phyloP scores from a whole-genome alignment of 2,888 invertebrate genomes.

The Trichopria drosophilae region DNA sequence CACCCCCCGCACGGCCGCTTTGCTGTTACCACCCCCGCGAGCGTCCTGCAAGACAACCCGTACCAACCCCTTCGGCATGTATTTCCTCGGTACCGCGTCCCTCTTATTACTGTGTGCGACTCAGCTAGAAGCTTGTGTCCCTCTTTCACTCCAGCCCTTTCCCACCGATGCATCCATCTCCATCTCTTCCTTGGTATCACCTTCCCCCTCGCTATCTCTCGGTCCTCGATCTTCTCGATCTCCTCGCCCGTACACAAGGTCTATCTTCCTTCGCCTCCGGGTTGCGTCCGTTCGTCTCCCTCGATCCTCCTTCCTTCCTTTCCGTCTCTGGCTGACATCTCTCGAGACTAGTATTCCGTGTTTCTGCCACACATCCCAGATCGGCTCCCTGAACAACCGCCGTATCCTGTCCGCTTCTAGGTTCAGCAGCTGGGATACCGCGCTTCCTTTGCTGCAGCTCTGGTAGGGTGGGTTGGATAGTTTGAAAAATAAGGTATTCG shows the following conservation, averaged over 20 bases:
- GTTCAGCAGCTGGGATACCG: conserved; percentile 12
- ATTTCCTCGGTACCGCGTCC: too few relatives aligned
- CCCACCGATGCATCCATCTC: conserved; percentile 29
- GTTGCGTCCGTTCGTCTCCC: conserved; percentile 40
- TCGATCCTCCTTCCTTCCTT: conserved; percentile 33
- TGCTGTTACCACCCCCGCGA: too few relatives aligned
- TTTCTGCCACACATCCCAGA: conserved; percentile 51
- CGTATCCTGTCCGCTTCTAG: conserved; percentile 24
- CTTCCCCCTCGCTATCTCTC: conserved; percentile 13
- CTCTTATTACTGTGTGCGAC: too few relatives aligned
- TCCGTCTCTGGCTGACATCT: conserved; percentile 1
- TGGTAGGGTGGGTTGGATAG: conserved; percentile 22
- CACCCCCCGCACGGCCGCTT: conserved; percentile 22
- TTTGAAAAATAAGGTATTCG: too few relatives aligned
- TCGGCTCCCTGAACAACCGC: conserved; percentile 38
- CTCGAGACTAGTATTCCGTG: conserved; percentile 32
- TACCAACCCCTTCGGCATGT: conserved; percentile 13
- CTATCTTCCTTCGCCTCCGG: conserved; percentile 27
- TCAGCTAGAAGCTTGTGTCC: too few relatives aligned
- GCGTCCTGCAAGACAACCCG: conserved; percentile 20
- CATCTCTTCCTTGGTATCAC: too few relatives aligned
- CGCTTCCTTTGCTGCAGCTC: conserved; percentile 5
- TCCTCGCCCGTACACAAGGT: conserved; percentile 19
- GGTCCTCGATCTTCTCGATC: conserved; percentile 28
- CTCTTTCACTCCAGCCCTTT: conserved; percentile 6